A percentile compares a stretch with the other conserved stretches of the same genome.
Evolutionary conservation across 2,797 vertebrate species (phyloP).

Genomic region (Phyllotis vaccarum): DNA sequence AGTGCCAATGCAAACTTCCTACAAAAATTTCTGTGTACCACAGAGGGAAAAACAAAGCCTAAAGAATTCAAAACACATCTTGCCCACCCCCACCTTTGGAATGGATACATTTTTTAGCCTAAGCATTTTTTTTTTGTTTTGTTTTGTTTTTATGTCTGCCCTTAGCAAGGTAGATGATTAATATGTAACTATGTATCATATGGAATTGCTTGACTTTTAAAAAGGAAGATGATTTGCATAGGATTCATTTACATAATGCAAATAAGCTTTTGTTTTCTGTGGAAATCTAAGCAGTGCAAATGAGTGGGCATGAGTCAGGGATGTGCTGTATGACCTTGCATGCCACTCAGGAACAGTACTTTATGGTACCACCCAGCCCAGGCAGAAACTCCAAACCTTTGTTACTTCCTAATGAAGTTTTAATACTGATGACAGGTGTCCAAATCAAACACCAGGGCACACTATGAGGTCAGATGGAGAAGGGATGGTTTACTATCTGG

Average conservation of each 20-base stretch:
- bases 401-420: constrained; percentile 74
- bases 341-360: constrained; percentile 68
- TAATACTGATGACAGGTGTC: constrained; percentile 78
- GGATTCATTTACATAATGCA: constrained; percentile 80
- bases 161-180: constrained; percentile 63
- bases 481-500: constrained; percentile 63
- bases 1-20: constrained; percentile 67
- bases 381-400: constrained; percentile 53
- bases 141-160: constrained; percentile 37
- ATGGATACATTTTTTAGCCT: constrained; percentile 67
- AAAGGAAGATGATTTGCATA: constrained; percentile 83
- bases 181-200: constrained; percentile 52
- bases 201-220: constrained; percentile 77
- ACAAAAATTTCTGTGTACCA: constrained; percentile 48
- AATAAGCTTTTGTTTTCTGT: constrained; percentile 69
- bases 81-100: not conserved
- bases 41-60: constrained; percentile 60
- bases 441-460: constrained; percentile 81
- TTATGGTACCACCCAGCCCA: constrained; percentile 62
- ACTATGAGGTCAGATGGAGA: constrained; percentile 65
- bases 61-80: constrained; percentile 51
- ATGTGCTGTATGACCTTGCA: constrained; percentile 21
- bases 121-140: constrained; percentile 29
- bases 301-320: not conserved
- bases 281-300: constrained; percentile 48